Evolutionary conservation across 2,888 invertebrate genomes (phyloP).

Genomic region (Drosophila nr. medialis): DNA sequence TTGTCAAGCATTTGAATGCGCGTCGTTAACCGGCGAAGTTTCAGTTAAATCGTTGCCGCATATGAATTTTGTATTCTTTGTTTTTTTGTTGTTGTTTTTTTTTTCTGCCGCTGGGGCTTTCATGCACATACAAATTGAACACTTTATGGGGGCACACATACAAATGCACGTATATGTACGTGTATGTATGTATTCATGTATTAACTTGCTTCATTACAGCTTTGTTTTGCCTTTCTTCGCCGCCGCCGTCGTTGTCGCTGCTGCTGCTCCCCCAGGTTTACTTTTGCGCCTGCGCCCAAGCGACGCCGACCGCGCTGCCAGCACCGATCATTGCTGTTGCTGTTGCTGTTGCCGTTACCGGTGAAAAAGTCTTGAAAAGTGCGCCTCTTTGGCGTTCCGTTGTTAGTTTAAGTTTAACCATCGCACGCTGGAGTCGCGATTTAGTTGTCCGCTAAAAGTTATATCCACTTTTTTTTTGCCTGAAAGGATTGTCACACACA

Average conservation of each 20-base stretch:
- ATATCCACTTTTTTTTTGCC: constrained; percentile 10
- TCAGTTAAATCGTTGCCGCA: constrained; percentile 53
- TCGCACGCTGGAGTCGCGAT: constrained; percentile 79
- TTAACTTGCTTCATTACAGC: constrained; percentile 58
- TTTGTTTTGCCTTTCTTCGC: constrained; percentile 66
- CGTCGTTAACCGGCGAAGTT: constrained; percentile 55
- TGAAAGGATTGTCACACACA: constrained; percentile 36
- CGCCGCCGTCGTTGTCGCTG: constrained; percentile 15
- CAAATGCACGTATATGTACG: constrained; percentile 3
- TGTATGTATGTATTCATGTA: constrained; percentile 13
- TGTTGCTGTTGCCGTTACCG: constrained; percentile 61
- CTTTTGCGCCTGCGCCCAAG: constrained; percentile 42
- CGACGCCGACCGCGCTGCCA: constrained; percentile 49
- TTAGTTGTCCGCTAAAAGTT: constrained; percentile 43
- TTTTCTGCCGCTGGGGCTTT: constrained; percentile 1
- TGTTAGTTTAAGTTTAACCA: constrained; percentile 85
- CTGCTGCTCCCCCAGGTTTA: constrained; percentile 35
- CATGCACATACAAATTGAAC: constrained; percentile 54
- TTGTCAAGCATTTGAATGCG: constrained; percentile 73
- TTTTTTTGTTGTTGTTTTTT: constrained; percentile 39
- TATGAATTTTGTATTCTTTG: constrained; percentile 57
- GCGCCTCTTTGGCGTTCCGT: constrained; percentile 79
- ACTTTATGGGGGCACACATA: constrained; percentile 32
- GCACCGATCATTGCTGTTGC: constrained; percentile 50
- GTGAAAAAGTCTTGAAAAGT: constrained; percentile 85